Base-by-base conservation (phyloP, 2,888 invertebrate genomes). In the Amblyjoppa proteus region DNA sequence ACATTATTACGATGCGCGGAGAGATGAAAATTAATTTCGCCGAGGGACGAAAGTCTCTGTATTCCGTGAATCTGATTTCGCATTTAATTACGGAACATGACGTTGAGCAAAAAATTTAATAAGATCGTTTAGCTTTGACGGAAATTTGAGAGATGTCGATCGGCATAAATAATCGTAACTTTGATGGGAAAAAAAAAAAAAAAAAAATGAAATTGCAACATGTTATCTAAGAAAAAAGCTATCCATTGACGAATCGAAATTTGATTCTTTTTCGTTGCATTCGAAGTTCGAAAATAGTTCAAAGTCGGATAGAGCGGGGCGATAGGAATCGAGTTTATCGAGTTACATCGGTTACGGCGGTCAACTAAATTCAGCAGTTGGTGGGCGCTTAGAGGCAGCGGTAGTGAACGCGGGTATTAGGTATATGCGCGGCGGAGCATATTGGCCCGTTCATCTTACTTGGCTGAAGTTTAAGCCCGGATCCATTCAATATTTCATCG, bases 401-500 rank as follows among this genome's bases (percentile, higher is more conserved):
- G 74, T 49, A 41, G 34, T 25, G 75, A 38, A 75, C 49, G 51
- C 74, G 69, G 81, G 69, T 79, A 85, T 85, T 82, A 82, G 74
- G 74, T 70, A 79, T 61, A 82, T 69, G 89, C 89, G 90, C 90
- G 90, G 89, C 83, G 89, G 88, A 85, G 86, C 92, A 91, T 92
- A 92, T 92, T 92, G 91, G 90, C 90, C 90, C 92, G 92, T 92
- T 92, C 91, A 92, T 92, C 92, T 92, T 91, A 89, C 90, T 90
- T 89, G 88, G 87, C 87, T 90, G 88, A 86, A 89, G 88, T 89
- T 89, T 90, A 89, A 86, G 89, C 87, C 86, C 81, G 88, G 87
- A 89, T 89, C 91, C 90, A 88, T 89, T 90, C 91, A 90, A 91
- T 92, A 92, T 92, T 92, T 92, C 89, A 90, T 81, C 51, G 83